Percentiles rank a stretch among this genome's conserved stretches.
These are phyloP conservation scores for Ormyrus thymus DNA, from an alignment of 2,888 invertebrate genomes.

Conservation along the genomic window DNA sequence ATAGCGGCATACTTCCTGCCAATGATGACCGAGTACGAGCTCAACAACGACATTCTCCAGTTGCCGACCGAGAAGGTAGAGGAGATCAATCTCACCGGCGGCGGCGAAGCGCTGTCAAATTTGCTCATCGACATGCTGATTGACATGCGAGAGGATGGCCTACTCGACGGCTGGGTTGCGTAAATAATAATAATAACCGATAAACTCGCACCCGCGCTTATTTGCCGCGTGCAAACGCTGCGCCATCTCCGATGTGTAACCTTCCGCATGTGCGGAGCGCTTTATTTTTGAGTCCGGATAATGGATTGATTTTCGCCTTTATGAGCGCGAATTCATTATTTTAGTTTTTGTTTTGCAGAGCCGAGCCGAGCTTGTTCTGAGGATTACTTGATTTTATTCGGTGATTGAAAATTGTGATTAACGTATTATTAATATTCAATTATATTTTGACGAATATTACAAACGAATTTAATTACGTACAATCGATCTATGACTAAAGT, in stretches of 20 bases:
- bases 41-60: conserved; percentile 13
- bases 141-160: conserved; percentile 62
- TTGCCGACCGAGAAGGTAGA: neutral
- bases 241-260: neutral
- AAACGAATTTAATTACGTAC: too few species aligned
- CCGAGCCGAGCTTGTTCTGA: too few species aligned
- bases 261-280: too few species aligned
- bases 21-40: conserved; percentile 36
- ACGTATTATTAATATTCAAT: too few species aligned
- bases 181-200: conserved; percentile 30
- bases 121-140: conserved; percentile 66
- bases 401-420: too few species aligned
- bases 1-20: conserved; percentile 62
- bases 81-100: conserved; percentile 39
- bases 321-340: too few species aligned
- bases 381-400: too few species aligned
- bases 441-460: too few species aligned
- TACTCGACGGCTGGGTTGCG: conserved; percentile 30
- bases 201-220: neutral
- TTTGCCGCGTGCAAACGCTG: conserved; percentile 9
- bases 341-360: too few species aligned
- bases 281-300: neutral
- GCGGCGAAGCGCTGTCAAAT: conserved; percentile 63
- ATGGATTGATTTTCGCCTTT: too few species aligned
- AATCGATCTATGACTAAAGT: too few species aligned